Conservation (phyloP, 37 sponge, comb jelly and placozoan genomes). For the Theonella swinhoei region DNA sequence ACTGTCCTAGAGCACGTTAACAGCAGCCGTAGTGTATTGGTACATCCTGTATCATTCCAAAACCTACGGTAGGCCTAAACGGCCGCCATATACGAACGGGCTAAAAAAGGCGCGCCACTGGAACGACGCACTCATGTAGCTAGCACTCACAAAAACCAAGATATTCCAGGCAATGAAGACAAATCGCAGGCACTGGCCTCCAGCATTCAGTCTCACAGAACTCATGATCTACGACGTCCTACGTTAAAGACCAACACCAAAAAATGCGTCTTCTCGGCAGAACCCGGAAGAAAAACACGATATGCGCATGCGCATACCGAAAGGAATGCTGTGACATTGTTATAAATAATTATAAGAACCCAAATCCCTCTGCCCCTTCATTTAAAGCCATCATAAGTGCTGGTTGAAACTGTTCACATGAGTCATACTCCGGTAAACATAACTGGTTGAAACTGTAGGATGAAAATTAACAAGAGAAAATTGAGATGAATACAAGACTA, state of each 20-base stretch:
- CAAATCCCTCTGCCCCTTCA: slow-evolving; percentile 92
- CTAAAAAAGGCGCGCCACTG: no score
- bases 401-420: slow-evolving; percentile 79
- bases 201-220: not conserved
- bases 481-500: not conserved
- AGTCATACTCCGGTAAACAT: slow-evolving; percentile 80
- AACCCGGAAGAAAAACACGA: no score
- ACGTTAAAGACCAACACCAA: no score
- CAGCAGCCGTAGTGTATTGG: no score
- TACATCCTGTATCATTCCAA: no score
- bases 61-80: no score
- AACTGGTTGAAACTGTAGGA: slow-evolving; percentile 86
- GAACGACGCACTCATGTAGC: no score
- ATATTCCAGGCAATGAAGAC: not conserved
- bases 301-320: not conserved
- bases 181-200: not conserved
- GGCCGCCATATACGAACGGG: no score
- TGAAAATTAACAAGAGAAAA: not conserved
- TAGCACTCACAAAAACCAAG: not conserved
- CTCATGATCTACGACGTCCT: no score
- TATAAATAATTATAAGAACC: slow-evolving; percentile 66
- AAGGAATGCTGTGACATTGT: not conserved
- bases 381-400: slow-evolving; percentile 80
- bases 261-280: no score
- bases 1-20: no score